Base-by-base conservation (phyloP, 2,888 invertebrate species). In the Raillietiella orientalis region DNA sequence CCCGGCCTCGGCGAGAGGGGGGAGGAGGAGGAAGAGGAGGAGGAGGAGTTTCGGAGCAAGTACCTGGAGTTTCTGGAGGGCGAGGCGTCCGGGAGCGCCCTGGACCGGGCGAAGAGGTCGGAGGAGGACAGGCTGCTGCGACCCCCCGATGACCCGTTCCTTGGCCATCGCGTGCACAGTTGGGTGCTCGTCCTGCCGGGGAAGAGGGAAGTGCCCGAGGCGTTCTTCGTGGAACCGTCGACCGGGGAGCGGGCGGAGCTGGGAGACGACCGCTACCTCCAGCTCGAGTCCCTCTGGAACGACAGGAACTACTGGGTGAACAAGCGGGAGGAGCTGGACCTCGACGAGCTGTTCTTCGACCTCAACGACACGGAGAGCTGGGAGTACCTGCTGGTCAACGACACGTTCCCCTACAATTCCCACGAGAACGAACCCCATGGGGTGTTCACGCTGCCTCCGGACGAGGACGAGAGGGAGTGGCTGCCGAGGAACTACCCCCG, bases 251-350 rank as follows among this genome's bases (percentile, higher is more conserved):
- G 50, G 1, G 56, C 62, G 33, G 52, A 59, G 0, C 40, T 63
- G 1, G 40, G 49, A 21, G 50, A 57, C 13, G 43, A 50, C 3
- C 52, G 59, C 30, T 82, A 75, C 38, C 57, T 65, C 16, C 59
- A 66, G 2, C 53, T 84, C 4, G 77, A 84, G 39, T 65, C 66
- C 34, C 46, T 82, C 26, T 87, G 82, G 62, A 77, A 79, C 38
- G 50, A 77, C 39, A 50, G 56, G 26, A 84, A 87, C 46, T 82
- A 72, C 43, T 75, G 70, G 53, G 63, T 62, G 32, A 36, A 36
- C 23, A 29, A 34, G 16, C 34, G 37, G 39, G 31, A 33, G 12
- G 27, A 14, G 29, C 24, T 17, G 29, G 28, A 22, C 16, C 30
- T 15, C 5, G 16, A 33, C 28, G 30, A 31, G 13, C 28, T 36